Conservation (phyloP, 2,888 invertebrate genomes). For the Matsumyia berberina region DNA sequence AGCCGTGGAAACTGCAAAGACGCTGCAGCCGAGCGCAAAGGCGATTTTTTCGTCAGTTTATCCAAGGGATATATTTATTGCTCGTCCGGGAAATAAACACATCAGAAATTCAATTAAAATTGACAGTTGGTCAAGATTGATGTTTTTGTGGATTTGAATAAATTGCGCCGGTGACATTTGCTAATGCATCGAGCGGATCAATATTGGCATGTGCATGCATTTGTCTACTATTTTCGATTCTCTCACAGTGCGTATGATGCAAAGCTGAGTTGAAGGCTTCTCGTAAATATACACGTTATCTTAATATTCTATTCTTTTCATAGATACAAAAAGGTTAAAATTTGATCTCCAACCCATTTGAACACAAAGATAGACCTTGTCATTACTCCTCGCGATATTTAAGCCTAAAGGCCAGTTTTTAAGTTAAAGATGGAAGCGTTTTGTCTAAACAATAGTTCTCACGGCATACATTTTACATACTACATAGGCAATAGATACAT, state of each 20-base stretch:
- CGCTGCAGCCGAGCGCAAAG: conserved; percentile 36
- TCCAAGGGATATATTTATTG: conserved; percentile 76
- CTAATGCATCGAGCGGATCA: conserved; percentile 58
- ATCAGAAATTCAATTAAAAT: conserved; percentile 78
- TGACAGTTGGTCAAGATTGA: conserved; percentile 77
- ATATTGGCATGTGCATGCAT: conserved; percentile 40
- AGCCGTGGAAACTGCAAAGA: conserved; percentile 43
- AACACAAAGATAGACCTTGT: no score
- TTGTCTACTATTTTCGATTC: conserved; percentile 5
- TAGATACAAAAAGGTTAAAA: no score
- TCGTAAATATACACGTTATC: not conserved
- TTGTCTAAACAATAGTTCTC: no score
- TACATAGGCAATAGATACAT: no score
- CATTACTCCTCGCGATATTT: no score
- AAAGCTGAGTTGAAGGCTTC: not conserved
- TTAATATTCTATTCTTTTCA: no score
- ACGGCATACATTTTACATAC: no score
- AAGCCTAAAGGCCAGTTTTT: no score
- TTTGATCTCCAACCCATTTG: no score
- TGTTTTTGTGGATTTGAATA: conserved; percentile 72
- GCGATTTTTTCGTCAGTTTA: conserved; percentile 75
- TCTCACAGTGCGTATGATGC: conserved; percentile 17
- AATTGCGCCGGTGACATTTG: conserved; percentile 63
- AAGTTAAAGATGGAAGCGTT: no score
- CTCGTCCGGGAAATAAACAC: conserved; percentile 75